Conservation (phyloP, 2,797 vertebrate genomes). For the Manis crassicaudata region DNA sequence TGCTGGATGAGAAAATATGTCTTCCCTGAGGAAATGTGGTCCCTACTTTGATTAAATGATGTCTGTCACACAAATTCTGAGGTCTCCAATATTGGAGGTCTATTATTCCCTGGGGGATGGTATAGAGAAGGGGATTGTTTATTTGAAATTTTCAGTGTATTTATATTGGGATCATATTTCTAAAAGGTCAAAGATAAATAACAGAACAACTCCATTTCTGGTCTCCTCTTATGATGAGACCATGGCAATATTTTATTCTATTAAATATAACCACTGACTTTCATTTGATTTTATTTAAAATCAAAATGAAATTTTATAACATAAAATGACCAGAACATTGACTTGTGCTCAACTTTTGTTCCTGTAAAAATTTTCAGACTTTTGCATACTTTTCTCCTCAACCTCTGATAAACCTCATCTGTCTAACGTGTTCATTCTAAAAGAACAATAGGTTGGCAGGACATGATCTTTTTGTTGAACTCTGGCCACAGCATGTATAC, state of each 20-base stretch:
- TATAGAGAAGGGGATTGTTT: neutral
- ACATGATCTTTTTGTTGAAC: neutral
- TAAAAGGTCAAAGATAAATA: constrained; percentile 12
- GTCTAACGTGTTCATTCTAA: neutral
- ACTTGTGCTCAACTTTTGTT: neutral
- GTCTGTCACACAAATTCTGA: neutral
- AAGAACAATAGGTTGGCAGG: neutral
- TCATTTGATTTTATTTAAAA: neutral
- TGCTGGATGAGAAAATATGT: neutral
- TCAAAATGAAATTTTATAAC: constrained; percentile 22
- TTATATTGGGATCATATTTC: neutral
- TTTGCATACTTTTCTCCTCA: neutral
- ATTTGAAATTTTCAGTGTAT: constrained; percentile 6
- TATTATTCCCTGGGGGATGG: neutral
- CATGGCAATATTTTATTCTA: neutral
- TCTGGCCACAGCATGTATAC: neutral
- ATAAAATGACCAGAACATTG: neutral
- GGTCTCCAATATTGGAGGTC: neutral
- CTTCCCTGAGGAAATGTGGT: neutral
- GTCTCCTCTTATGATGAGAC: neutral
- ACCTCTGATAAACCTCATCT: neutral
- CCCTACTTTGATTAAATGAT: neutral
- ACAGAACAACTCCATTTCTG: neutral
- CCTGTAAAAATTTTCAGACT: neutral
- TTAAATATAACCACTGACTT: neutral